Evolutionary conservation across 2,797 vertebrate genomes (phyloP).

Genomic region (Microchirus variegatus): DNA sequence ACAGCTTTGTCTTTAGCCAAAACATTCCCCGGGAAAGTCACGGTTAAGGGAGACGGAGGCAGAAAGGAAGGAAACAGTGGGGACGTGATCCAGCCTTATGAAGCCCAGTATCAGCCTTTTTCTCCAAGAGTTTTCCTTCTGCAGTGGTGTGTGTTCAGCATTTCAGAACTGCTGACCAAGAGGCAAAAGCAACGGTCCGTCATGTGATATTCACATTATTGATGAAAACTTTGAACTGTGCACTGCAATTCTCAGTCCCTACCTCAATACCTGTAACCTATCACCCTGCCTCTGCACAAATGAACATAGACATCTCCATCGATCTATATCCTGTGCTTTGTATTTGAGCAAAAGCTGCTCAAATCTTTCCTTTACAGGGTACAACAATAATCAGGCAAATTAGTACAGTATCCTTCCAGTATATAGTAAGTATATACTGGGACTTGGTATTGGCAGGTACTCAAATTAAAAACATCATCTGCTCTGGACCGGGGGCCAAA

Average conservation of each 20-base stretch:
- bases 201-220: slow-evolving; percentile 57
- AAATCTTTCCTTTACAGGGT: too few relatives aligned
- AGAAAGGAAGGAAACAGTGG: slow-evolving; percentile 63
- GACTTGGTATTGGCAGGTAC: too few relatives aligned
- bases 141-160: slow-evolving; percentile 39
- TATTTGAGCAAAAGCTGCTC: too few relatives aligned
- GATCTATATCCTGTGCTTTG: too few relatives aligned
- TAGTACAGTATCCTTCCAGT: too few relatives aligned
- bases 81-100: slow-evolving; percentile 59
- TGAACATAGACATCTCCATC: too few relatives aligned
- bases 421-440: too few relatives aligned
- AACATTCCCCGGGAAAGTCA: slow-evolving; percentile 11
- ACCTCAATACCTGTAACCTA: too few relatives aligned
- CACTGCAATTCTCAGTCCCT: slow-evolving; percentile 4
- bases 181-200: slow-evolving; percentile 32
- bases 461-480: too few relatives aligned
- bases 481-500: too few relatives aligned
- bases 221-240: slow-evolving; percentile 25
- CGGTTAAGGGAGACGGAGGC: slow-evolving; percentile 18
- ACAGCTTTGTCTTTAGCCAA: slow-evolving; percentile 4
- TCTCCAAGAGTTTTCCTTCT: slow-evolving; percentile 29
- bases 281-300: too few relatives aligned
- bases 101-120: slow-evolving; percentile 43
- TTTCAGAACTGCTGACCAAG: slow-evolving; percentile 62
- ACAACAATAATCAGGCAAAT: too few relatives aligned